Evolutionary conservation across 2,113 vertebrate species (phyloP).

Genomic region (Tachysurus vachellii): DNA sequence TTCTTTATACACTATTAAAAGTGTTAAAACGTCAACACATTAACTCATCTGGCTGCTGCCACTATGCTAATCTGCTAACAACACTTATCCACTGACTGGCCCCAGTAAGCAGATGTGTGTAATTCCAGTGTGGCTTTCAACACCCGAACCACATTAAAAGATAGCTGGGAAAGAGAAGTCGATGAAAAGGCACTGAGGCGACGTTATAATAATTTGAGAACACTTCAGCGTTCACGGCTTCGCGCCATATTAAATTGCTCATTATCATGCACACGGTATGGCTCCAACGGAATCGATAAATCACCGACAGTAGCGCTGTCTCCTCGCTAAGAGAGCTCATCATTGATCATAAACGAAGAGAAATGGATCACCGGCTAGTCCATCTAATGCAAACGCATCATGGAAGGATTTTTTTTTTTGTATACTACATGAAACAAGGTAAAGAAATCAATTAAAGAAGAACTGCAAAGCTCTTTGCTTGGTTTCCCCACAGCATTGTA

Average conservation of each 20-base stretch:
- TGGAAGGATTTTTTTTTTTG: neutral
- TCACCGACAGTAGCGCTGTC: slow-evolving; percentile 63
- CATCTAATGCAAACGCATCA: slow-evolving; percentile 26
- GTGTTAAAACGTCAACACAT: neutral
- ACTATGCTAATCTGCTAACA: slow-evolving; percentile 35
- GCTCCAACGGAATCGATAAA: slow-evolving; percentile 64
- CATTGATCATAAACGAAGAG: slow-evolving; percentile 67
- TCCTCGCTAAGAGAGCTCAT: slow-evolving; percentile 58
- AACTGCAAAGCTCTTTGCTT: slow-evolving; percentile 1
- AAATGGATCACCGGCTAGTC: slow-evolving; percentile 58
- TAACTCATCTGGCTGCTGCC: slow-evolving; percentile 16
- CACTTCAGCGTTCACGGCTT: slow-evolving; percentile 62
- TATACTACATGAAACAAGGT: slow-evolving; percentile 12
- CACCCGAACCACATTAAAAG: slow-evolving; percentile 43
- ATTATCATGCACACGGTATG: slow-evolving; percentile 69
- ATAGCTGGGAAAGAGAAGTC: slow-evolving; percentile 42
- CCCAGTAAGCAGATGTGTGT: slow-evolving; percentile 24
- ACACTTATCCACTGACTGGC: slow-evolving; percentile 13
- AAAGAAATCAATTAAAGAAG: slow-evolving; percentile 20
- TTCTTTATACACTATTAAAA: neutral
- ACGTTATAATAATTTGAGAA: slow-evolving; percentile 55
- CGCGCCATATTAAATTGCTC: slow-evolving; percentile 61
- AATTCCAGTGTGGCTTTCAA: slow-evolving; percentile 45
- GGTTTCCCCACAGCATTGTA: neutral
- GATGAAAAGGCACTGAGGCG: slow-evolving; percentile 33